Conservation (phyloP, 2,797 vertebrate species). For the Ambastaia sidthimunki region DNA sequence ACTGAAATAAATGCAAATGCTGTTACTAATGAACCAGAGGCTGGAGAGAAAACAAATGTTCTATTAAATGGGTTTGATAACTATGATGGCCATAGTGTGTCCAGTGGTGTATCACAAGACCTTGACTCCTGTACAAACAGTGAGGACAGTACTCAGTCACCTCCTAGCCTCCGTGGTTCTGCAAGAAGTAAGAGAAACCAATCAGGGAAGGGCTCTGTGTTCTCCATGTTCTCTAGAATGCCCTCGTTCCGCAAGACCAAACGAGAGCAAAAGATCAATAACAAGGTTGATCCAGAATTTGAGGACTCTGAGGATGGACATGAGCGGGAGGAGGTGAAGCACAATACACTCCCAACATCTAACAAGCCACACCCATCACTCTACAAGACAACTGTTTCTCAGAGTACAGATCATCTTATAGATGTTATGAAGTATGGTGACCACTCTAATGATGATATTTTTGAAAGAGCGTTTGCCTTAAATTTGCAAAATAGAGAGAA, state of each 20-base stretch:
- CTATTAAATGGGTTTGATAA: slow-evolving; percentile 53
- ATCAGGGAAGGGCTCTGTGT: slow-evolving; percentile 65
- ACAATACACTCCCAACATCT: not conserved
- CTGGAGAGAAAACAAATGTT: slow-evolving; percentile 47
- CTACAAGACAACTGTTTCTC: slow-evolving; percentile 44
- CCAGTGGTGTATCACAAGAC: slow-evolving; percentile 42
- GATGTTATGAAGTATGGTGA: slow-evolving; percentile 55
- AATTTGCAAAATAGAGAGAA: slow-evolving; percentile 60
- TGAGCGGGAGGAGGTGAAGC: slow-evolving; percentile 45
- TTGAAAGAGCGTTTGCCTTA: slow-evolving; percentile 63
- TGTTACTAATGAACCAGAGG: slow-evolving; percentile 39
- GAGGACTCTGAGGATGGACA: slow-evolving; percentile 32
- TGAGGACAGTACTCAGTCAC: slow-evolving; percentile 30
- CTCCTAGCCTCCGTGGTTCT: slow-evolving; percentile 61
- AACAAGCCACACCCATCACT: slow-evolving; percentile 19
- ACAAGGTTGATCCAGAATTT: slow-evolving; percentile 43
- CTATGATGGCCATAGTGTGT: slow-evolving; percentile 49
- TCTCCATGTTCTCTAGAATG: slow-evolving; percentile 73
- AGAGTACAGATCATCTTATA: slow-evolving; percentile 53
- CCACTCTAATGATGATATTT: slow-evolving; percentile 65
- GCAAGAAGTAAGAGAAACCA: slow-evolving; percentile 63
- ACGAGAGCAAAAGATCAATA: slow-evolving; percentile 47
- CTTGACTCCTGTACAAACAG: slow-evolving; percentile 45
- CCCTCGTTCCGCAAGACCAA: slow-evolving; percentile 72
- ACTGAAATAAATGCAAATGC: slow-evolving; percentile 32